Conservation (phyloP, 1,140 invertebrate genomes). For the Trinorchestia longiramus region DNA sequence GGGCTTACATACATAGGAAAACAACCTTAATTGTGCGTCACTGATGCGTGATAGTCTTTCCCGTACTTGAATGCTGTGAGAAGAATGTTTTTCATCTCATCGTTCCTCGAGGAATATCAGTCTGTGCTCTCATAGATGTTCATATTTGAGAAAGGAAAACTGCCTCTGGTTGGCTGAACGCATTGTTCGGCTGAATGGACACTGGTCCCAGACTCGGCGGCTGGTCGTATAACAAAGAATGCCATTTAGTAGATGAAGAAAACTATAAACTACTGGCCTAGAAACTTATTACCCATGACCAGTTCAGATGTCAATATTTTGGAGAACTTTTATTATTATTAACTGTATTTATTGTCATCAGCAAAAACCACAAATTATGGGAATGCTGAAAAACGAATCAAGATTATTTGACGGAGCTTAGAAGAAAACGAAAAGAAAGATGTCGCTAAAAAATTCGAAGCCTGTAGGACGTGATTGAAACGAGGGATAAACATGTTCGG, state of each 20-base stretch:
- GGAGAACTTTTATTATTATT: neutral
- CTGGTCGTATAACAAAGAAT: neutral
- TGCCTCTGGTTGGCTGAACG: neutral
- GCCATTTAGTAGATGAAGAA: neutral
- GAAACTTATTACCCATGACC: neutral
- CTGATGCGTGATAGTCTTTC: neutral
- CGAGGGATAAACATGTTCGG: too few relatives aligned
- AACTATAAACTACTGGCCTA: neutral
- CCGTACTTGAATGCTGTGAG: too few relatives aligned
- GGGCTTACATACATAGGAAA: neutral
- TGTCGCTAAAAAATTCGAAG: too few relatives aligned
- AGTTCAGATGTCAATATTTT: neutral
- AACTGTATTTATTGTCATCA: neutral
- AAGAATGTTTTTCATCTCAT: too few relatives aligned
- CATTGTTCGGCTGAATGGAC: neutral
- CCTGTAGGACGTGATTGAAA: too few relatives aligned
- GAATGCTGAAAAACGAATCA: neutral
- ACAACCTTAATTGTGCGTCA: neutral
- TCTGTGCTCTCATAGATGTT: neutral
- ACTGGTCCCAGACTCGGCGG: neutral
- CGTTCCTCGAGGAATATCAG: neutral
- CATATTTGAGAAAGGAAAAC: neutral
- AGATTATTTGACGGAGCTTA: neutral
- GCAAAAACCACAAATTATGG: neutral
- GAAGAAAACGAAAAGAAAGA: neutral